Evolutionary conservation across 1,140 invertebrate species (phyloP).

Genomic region (Macrotrachela quadricornifera): DNA sequence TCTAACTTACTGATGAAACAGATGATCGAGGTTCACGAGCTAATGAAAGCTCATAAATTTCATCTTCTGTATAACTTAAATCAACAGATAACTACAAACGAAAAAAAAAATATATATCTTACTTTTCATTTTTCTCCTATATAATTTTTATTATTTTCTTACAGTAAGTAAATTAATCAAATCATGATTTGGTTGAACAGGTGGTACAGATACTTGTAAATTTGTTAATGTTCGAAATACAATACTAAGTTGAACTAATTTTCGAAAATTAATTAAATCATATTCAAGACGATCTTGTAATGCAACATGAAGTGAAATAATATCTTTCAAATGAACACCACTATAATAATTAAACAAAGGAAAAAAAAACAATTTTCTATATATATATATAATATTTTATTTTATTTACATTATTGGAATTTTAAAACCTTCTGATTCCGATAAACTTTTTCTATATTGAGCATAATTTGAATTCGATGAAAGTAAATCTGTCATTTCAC

Average conservation of each 20-base stretch:
- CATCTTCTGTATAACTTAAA: slow-evolving; percentile 38
- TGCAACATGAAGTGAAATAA: slow-evolving; percentile 37
- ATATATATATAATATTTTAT: background rate
- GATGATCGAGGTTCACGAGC: slow-evolving; percentile 36
- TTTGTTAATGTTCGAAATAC: slow-evolving; percentile 30
- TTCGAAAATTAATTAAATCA: slow-evolving; percentile 35
- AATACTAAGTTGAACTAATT: slow-evolving; percentile 33
- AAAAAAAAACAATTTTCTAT: background rate
- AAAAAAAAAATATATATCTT: too few relatives aligned
- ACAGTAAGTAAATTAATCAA: slow-evolving; percentile 32
- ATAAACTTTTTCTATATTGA: slow-evolving; percentile 35
- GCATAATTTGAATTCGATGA: slow-evolving; percentile 38
- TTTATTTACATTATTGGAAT: slow-evolving; percentile 37
- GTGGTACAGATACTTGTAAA: slow-evolving; percentile 22
- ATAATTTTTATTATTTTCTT: too few relatives aligned
- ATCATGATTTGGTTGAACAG: slow-evolving; percentile 33
- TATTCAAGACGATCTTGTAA: slow-evolving; percentile 34
- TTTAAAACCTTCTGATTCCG: slow-evolving; percentile 31
- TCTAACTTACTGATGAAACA: slow-evolving; percentile 25
- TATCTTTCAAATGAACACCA: slow-evolving; percentile 40
- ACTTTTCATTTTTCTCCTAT: too few relatives aligned
- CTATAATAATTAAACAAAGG: slow-evolving; percentile 14
- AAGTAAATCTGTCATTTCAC: slow-evolving; percentile 28
- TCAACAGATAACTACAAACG: slow-evolving; percentile 33
- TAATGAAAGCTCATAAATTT: slow-evolving; percentile 39